These are phyloP conservation scores for Mythimna loreyi DNA, from an alignment of 2,888 invertebrate genomes.

Conservation along the genomic window DNA sequence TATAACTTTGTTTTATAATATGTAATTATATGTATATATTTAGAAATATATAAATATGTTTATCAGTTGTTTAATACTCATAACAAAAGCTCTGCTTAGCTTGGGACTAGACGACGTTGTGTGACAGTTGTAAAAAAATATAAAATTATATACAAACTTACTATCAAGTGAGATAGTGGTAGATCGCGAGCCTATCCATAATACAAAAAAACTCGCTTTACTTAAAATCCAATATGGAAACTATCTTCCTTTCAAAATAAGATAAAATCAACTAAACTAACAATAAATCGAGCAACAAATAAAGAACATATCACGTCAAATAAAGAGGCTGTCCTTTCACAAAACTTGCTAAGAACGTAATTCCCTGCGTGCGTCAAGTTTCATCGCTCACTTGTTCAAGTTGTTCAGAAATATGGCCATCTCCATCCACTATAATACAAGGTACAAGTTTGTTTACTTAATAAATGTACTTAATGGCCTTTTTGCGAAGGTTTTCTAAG, in stretches of 20 bases:
- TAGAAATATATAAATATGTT: no score
- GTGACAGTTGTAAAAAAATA: no score
- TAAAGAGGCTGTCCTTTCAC: slow-evolving; percentile 30
- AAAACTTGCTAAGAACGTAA: slow-evolving; percentile 49
- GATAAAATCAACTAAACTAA: slow-evolving; percentile 13
- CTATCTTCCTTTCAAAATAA: background rate
- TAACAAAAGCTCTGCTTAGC: no score
- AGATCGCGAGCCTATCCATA: no score
- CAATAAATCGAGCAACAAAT: slow-evolving; percentile 26
- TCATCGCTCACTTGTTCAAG: slow-evolving; percentile 36
- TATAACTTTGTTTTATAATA: no score
- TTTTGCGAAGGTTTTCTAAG: background rate
- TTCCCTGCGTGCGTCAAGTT: slow-evolving; percentile 45
- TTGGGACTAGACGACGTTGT: no score
- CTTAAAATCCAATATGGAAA: no score
- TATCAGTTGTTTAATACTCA: no score
- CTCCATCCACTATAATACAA: slow-evolving; percentile 14
- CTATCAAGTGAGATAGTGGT: no score
- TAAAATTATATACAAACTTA: no score
- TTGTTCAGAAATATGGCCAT: slow-evolving; percentile 44
- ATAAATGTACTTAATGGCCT: background rate
- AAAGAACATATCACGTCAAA: slow-evolving; percentile 25
- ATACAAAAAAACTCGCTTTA: no score
- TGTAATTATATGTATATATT: no score
- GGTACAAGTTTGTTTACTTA: slow-evolving; percentile 21